These are phyloP conservation scores for Benthosema pterotum DNA, from an alignment of 2,797 vertebrate species.

Conservation along the genomic window DNA sequence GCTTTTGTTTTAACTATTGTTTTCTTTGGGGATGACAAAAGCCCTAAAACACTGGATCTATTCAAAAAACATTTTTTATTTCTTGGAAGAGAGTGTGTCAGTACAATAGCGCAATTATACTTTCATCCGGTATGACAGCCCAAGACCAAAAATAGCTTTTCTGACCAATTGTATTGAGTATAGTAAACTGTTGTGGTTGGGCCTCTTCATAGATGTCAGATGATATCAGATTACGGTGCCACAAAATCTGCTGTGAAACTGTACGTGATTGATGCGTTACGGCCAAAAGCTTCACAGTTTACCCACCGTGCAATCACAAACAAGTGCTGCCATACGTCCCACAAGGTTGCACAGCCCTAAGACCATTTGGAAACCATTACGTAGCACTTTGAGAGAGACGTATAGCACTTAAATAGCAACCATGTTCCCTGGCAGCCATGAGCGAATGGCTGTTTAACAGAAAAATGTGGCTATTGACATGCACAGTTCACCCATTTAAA, in stretches of 20 bases:
- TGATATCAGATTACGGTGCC: constrained; percentile 15
- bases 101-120: constrained; percentile 26
- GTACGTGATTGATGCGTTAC: constrained; percentile 3
- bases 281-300: constrained; percentile 7
- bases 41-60: constrained; percentile 33
- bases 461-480: constrained; percentile 32
- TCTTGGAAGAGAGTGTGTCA: constrained; percentile 9
- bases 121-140: constrained; percentile 16
- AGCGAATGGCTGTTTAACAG: constrained; percentile 30
- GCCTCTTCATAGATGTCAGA: constrained; percentile 6
- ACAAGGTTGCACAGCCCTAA: not conserved
- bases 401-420: constrained; percentile 30
- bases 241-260: not conserved
- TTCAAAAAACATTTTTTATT: constrained; percentile 24
- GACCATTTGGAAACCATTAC: constrained; percentile 54
- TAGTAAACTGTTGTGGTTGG: not conserved
- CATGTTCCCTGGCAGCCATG: constrained; percentile 22
- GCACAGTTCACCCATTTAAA: constrained; percentile 34
- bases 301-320: constrained; percentile 13
- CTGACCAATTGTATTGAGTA: not conserved
- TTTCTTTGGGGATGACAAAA: constrained; percentile 34
- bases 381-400: constrained; percentile 23
- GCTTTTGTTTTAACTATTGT: constrained; percentile 24
- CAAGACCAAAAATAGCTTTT: constrained; percentile 38
- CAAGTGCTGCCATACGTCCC: not conserved